Evolutionary conservation across 2,888 invertebrate genomes (phyloP).

Genomic region (Epinotia nisella): DNA sequence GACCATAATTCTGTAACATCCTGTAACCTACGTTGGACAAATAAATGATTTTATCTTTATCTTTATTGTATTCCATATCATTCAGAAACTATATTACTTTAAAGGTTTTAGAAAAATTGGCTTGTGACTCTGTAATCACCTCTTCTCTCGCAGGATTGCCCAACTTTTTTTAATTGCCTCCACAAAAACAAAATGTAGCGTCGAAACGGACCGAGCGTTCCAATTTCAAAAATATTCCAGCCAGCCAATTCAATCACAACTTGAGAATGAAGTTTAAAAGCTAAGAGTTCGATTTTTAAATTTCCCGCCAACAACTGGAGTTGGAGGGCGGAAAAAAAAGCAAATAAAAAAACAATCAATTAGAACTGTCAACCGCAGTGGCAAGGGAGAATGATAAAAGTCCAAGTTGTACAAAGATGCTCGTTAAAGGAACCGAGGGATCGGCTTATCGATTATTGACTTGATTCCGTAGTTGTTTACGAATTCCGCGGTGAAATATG

Average conservation of each 20-base stretch:
- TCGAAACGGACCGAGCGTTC: constrained; percentile 31
- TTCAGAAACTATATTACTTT: no score
- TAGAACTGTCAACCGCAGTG: constrained; percentile 78
- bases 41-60: no score
- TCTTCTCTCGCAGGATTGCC: neutral
- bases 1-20: no score
- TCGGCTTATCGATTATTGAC: constrained; percentile 47
- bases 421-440: constrained; percentile 49
- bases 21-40: no score
- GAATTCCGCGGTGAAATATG: constrained; percentile 1
- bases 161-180: constrained; percentile 40
- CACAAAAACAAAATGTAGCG: constrained; percentile 39
- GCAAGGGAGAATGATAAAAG: constrained; percentile 58
- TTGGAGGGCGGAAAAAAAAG: constrained; percentile 52
- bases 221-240: constrained; percentile 43
- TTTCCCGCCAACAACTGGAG: constrained; percentile 56
- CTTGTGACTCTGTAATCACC: neutral
- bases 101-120: no score
- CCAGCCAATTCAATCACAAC: constrained; percentile 62
- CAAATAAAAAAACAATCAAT: constrained; percentile 78
- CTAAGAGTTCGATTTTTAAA: constrained; percentile 60
- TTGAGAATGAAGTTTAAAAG: constrained; percentile 51
- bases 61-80: no score
- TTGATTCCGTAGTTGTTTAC: constrained; percentile 44
- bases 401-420: constrained; percentile 57